These are phyloP conservation scores for Nothura maculosa DNA, from an alignment of 2,797 vertebrate species.

Conservation along the genomic window DNA sequence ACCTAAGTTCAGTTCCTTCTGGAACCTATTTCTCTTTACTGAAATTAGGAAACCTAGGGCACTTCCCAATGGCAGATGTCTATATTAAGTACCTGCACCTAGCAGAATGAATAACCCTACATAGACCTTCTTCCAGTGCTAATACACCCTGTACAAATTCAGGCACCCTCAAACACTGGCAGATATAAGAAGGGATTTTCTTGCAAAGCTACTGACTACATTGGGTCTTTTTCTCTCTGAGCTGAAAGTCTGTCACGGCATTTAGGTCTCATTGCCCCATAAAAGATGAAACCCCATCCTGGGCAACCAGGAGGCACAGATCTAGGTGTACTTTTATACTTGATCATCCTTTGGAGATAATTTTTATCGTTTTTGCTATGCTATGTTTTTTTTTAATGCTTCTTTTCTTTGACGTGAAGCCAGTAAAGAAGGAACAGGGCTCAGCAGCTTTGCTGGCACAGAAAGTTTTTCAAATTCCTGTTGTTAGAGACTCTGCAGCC, in stretches of 20 bases:
- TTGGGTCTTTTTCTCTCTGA: not conserved
- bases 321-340: not conserved
- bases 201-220: not conserved
- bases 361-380: not conserved
- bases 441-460: not conserved
- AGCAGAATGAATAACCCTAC: not conserved
- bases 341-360: accelerated
- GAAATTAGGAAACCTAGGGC: not conserved
- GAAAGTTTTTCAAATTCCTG: not conserved
- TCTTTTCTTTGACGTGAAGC: accelerated
- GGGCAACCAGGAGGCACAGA: not conserved
- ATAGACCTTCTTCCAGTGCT: not conserved
- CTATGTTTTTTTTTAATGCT: accelerated
- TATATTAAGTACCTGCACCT: not conserved
- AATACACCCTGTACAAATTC: not conserved
- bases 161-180: not conserved
- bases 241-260: not conserved
- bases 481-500: not conserved
- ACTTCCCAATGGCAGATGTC: not conserved
- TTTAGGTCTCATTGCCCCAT: not conserved
- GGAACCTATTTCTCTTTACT: not conserved
- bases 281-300: not conserved
- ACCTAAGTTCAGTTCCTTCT: not conserved
- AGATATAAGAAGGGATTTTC: not conserved
- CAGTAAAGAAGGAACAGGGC: not conserved